Evolutionary conservation across 2,797 vertebrate species (phyloP), one percentile per base, ranked within the genome.

Genomic region (Myotis vivesi): DNA sequence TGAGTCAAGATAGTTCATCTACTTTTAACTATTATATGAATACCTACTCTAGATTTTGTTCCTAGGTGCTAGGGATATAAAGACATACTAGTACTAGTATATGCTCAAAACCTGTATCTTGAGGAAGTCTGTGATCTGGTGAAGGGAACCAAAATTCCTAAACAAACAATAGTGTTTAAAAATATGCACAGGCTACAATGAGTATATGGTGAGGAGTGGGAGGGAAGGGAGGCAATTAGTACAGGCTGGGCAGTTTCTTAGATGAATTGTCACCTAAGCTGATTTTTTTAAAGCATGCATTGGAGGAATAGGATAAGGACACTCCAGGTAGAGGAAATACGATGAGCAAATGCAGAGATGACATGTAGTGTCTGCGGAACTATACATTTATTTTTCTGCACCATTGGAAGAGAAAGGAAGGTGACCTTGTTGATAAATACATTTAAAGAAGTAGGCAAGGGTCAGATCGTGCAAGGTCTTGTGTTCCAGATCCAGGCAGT

Each of bases 351-450:
- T 2, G 9, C 36, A 75, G 28, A 82, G 8, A 2, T 9, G 46
- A 4, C 11, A 12, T 4, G 5, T 8, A 3, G 0, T 49, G 17
- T 59, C 38, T 51, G 1, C 0, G 2, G 33, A 55, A 10, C 2
- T 9, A 0, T 3, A 12, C 0, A 4, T 38, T 15, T 49, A 1
- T 79, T 36, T 68, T 38, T 30, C 30, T 20, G 17, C 19, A 5
- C 23, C n/a, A 0, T 8, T 16, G 1, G 11, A n/a, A n/a, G 10
- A 41, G 11, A 23, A 64, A 10, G 33, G 25, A n/a, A 46, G 44
- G 19, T 8, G 30, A 41, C 6, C 23, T n/a, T 49, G n/a, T 15
- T 51, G 62, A 85, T 57, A 46, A 38, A 36, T 3, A 2, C 5
- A 2, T 38, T 55, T 76, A 33, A 7, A 17, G 46, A 55, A 13